Conservation (phyloP, 2,888 invertebrate genomes). For the Morpho achilles region DNA sequence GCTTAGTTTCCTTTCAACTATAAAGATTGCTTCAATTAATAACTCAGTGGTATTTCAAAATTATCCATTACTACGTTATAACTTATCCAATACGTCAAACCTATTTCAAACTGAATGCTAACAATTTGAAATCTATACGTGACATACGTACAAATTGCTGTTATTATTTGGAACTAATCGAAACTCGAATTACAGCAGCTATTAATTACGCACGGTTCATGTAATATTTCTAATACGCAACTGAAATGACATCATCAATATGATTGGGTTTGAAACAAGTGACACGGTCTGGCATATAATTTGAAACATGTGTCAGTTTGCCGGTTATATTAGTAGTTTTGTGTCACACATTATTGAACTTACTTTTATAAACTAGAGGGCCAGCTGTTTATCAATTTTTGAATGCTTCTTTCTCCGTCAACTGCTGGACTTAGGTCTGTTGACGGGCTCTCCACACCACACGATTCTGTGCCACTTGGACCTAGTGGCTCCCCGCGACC, state of each 20-base stretch:
- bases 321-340: no score
- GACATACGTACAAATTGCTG: conserved; percentile 10
- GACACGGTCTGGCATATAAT: neutral
- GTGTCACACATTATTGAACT: no score
- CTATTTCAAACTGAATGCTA: neutral
- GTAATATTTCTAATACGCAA: conserved; percentile 9
- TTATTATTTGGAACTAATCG: conserved; percentile 24
- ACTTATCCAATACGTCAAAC: neutral
- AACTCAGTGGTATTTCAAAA: neutral
- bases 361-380: no score
- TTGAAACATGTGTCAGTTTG: no score
- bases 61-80: neutral
- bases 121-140: conserved; percentile 6
- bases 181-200: conserved; percentile 11
- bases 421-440: no score
- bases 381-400: no score
- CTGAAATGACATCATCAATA: conserved; percentile 14
- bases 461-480: no score
- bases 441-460: no score
- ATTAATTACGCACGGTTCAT: conserved; percentile 14
- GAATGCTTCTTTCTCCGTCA: no score
- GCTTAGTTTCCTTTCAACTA: no score
- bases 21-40: neutral
- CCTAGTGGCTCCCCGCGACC: no score
- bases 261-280: conserved; percentile 25